phyloP scores from a whole-genome alignment of 2,888 invertebrate genomes.

The Aphodius sticticus region DNA sequence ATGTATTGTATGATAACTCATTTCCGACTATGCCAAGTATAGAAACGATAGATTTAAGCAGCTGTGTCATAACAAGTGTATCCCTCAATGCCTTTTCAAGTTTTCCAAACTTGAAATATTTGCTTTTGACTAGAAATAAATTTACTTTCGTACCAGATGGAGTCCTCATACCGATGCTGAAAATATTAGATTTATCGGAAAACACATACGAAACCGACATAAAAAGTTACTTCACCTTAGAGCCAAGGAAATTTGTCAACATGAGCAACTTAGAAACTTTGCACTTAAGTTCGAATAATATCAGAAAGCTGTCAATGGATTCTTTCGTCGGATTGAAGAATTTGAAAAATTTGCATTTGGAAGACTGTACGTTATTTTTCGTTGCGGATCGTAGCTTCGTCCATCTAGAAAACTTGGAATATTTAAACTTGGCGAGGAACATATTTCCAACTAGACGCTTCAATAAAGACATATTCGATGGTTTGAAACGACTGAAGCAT shows the following conservation, averaged over 20 bases:
- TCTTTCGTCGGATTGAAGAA: conserved; percentile 64
- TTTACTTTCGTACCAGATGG: conserved; percentile 64
- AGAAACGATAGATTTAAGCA: conserved; percentile 65
- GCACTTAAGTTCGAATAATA: conserved; percentile 65
- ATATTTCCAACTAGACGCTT: conserved; percentile 54
- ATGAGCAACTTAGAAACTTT: conserved; percentile 62
- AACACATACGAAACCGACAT: conserved; percentile 61
- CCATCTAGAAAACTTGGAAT: conserved; percentile 59
- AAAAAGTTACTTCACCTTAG: conserved; percentile 64
- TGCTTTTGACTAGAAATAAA: conserved; percentile 65
- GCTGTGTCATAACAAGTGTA: conserved; percentile 62
- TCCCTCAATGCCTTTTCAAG: conserved; percentile 62
- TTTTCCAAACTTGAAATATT: conserved; percentile 63
- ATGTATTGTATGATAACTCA: conserved; percentile 61
- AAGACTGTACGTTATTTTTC: conserved; percentile 63
- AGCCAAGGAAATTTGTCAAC: conserved; percentile 61
- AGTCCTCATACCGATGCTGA: conserved; percentile 61
- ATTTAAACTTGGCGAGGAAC: conserved; percentile 66
- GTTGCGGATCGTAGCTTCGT: conserved; percentile 63
- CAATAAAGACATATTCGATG: conserved; percentile 59
- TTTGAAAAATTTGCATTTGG: conserved; percentile 62
- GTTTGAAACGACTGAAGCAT: conserved; percentile 62
- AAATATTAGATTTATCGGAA: conserved; percentile 63
- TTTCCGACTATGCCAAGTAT: conserved; percentile 67
- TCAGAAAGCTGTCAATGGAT: conserved; percentile 62